A percentile compares a stretch with the other conserved stretches of the same genome.
phyloP scores from a whole-genome alignment of 2,797 vertebrate species.

The Limosa lapponica region DNA sequence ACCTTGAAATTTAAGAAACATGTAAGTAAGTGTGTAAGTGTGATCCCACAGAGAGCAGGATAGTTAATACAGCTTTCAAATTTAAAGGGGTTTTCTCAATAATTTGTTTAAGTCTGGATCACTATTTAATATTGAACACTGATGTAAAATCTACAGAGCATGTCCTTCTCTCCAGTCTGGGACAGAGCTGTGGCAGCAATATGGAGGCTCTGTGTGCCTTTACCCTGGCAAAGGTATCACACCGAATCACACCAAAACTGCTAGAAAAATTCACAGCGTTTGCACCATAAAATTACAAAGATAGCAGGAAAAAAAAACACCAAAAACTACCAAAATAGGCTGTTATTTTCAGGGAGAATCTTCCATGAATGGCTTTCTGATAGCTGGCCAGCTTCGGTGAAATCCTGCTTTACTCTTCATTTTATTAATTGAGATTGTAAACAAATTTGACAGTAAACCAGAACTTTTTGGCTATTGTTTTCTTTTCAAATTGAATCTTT shows the following conservation, averaged over 20 bases:
- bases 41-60: neutral
- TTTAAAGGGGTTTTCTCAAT: neutral
- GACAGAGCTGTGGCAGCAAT: neutral
- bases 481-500: neutral
- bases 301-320: neutral
- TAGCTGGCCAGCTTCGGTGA: neutral
- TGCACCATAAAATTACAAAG: neutral
- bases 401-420: neutral
- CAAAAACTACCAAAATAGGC: neutral
- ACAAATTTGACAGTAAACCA: neutral
- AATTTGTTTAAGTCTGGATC: neutral
- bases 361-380: neutral
- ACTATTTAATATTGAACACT: neutral
- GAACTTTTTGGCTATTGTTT: neutral
- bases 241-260: neutral
- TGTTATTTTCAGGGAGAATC: neutral
- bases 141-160: neutral
- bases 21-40: too few species aligned
- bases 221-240: neutral
- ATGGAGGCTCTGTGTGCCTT: neutral
- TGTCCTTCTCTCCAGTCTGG: neutral
- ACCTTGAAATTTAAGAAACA: neutral
- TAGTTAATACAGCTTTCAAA: neutral
- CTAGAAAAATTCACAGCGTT: neutral
- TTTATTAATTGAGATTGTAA: neutral